Evolutionary conservation across 2,113 vertebrate species (phyloP), one percentile per base, ranked within the genome.

Genomic region (Rafetus swinhoei): DNA sequence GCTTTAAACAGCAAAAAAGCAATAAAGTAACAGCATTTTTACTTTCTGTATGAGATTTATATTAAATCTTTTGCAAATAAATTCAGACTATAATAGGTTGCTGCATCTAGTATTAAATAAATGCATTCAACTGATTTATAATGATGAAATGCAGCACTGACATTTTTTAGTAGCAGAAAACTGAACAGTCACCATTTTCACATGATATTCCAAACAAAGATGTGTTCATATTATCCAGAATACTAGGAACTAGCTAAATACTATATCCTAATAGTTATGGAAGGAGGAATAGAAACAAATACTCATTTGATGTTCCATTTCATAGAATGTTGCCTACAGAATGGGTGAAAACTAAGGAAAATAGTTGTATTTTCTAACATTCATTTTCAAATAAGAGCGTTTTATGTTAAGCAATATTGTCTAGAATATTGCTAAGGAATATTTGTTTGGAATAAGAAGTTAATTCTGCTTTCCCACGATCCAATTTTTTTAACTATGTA

Each of bases 1-100:
- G 76, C 54, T 92, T 84, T 95, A 45, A 89, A 52, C 94, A 88
- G 4, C 59, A 29, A 89, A 55, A 84, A 32, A 92, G 92, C 92
- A 94, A 92, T 59, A 59, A 56, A 5, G 10, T 29, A 81, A 1
- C 7, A 1, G 3, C 39, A 84, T 74, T 89, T 15, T 65, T 84
- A 57, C 4, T 77, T 92, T 89, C 56, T 39, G 18, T 15, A 80
- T 60, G 39, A 21, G 93, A 91, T 27, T 83, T 4, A 19, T 87
- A 27, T 39, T 81, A 81, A 82, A 62, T 15, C 4, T 85, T 9
- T 77, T 91, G 65, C 32, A 94, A 76, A 91, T 85, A 2, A 18
- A 84, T 72, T 87, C 52, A 82, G 2, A 5, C 13, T 7, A 3
- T 8, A 6, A 15, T 9, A 56, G 12, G 50, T 14, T 25, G 55